Base-by-base conservation (phyloP, 2,888 invertebrate genomes). In the Eristalis pertinax region DNA sequence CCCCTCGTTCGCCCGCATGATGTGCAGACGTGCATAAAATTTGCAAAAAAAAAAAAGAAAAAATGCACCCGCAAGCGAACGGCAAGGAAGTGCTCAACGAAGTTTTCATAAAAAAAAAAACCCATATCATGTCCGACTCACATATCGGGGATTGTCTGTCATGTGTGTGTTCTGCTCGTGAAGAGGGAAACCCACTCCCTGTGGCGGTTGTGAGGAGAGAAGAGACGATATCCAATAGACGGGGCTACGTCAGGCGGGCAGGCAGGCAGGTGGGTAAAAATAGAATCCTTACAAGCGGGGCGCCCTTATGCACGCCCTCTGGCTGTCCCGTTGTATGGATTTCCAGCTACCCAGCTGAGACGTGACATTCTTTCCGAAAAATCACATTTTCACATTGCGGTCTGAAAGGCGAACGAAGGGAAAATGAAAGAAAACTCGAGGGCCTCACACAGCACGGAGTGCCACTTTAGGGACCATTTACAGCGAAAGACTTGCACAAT, bases 401-500 rank as follows among this genome's bases (percentile, higher is more conserved):
- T 68, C 19, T 19, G 50, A n/a, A 50, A 50, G 50, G 50, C 50
- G 19, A 50, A 19, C 50, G n/a, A 50, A 50, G 19, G 50, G 19
- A 50, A 50, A 50, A 19, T n/a, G 50, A 50, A 19, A 43, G 19
- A 58, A 69, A 78, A 73, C 63, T 60, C 32, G 62, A 73, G 72
- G 63, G 73, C 68, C 62, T 63, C 63, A 63, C 29, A n/a, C 32
- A 8, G 13, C 72, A 73, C 41, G 72, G 69, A 78, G 78, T 74
- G 73, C 65, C 84, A 84, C 79, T 84, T 65, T 65, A 79, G 64
- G 69, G 78, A 78, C 78, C 77, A 74, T 84, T 84, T 78, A 69
- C 83, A 50, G 69, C 8, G 50, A 60, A 79, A 73, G 13, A 64
- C 63, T 64, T 69, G 41, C 63, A 70, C 75, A 64, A 70, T 32